Base-by-base conservation (phyloP, 2,113 vertebrate genomes). In the Stigmatopora argus region DNA sequence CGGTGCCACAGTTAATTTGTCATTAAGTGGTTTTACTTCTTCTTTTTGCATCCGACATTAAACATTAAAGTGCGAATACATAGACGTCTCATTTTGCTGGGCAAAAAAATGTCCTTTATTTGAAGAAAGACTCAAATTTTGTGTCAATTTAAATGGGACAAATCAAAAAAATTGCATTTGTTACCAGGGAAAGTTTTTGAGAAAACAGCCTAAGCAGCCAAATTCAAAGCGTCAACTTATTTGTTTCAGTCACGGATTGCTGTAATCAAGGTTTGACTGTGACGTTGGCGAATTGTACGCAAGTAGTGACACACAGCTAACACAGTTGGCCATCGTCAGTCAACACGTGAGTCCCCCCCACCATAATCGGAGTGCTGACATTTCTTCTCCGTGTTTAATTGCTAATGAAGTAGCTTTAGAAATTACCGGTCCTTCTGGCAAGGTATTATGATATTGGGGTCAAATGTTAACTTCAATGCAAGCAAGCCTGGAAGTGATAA, bases 371-470 rank as follows among this genome's bases (percentile, higher is more conserved):
- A 38, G 3, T 18, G 57, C 34, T 9, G 35, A 4, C 31, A 35
- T 58, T 58, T 58, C 15, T 58, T 15, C 2, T 10, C 13, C 34
- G 17, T 59, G 10, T 44, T 60, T 44, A 60, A 60, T 44, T 60
- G 57, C 57, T 21, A 41, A 41, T 21, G 35, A 44, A 59, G 57
- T 19, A 38, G 57, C 34, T 58, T 57, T 38, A 19, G 56, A 38
- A 17, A 38, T 58, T 18, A 38, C 15, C 31, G 7, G 35, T 53
- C 19, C 10, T 52, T 52, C 49, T 5, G n/a, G 7, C 3, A 38
- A 59, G 34, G 34, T 17, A 60, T 60, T 21, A 60, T 7, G 57
- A 41, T 35, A 60, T 60, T 60, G 57, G 18, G 18, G 35, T 60
- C 35, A 19, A 59, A 38, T n/a, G 34, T 8, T 59, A 38, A 59